Evolutionary conservation across 2,113 vertebrate genomes (phyloP).

Genomic region (Rhadina sibilatrix): DNA sequence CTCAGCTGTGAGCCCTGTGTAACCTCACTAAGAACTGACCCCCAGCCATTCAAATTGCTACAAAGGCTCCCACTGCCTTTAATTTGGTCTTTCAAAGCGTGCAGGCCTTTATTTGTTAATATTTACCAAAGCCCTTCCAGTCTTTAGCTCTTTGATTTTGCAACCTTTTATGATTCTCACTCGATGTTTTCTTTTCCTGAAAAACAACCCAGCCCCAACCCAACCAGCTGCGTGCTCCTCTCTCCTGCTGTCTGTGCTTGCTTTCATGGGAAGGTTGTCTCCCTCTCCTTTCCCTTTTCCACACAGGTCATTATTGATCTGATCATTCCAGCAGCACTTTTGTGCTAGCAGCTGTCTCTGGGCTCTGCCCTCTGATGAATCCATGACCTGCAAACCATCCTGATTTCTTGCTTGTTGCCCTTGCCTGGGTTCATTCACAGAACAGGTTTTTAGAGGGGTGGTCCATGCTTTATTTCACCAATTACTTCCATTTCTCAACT

Average conservation of each 20-base stretch:
- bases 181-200: neutral
- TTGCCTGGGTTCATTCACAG: neutral
- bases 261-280: neutral
- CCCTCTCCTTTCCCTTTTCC: neutral
- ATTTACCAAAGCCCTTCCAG: neutral
- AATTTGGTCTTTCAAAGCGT: neutral
- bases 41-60: neutral
- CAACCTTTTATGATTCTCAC: neutral
- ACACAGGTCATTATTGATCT: neutral
- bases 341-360: neutral
- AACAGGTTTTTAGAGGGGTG: neutral
- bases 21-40: neutral
- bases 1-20: neutral
- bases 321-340: neutral
- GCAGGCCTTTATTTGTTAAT: neutral
- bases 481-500: neutral
- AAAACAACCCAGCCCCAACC: neutral
- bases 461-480: neutral
- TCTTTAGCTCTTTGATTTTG: constrained; percentile 5
- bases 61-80: neutral
- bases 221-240: neutral
- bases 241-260: neutral
- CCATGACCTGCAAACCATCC: neutral
- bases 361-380: neutral
- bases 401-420: neutral